phyloP scores from a whole-genome alignment of 2,797 vertebrate species.

The Falco concolor region DNA sequence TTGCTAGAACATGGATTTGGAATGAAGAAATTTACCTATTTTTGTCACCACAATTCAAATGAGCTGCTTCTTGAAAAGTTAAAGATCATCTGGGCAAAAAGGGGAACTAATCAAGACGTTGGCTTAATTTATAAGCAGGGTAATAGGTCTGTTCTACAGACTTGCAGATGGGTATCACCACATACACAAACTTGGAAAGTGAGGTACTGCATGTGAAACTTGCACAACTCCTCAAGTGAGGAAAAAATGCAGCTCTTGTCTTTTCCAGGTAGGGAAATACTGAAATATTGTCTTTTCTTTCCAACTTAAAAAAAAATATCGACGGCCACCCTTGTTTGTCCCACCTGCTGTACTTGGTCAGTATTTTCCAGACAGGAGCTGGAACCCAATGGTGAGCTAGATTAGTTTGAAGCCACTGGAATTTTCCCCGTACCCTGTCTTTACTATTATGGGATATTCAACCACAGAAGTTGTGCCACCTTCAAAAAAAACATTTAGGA shows the following conservation, averaged over 20 bases:
- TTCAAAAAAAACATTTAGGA: not conserved
- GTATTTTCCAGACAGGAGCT: not conserved
- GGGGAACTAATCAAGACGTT: not conserved
- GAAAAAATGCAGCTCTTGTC: not conserved
- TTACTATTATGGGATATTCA: not conserved
- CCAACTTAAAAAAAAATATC: not conserved
- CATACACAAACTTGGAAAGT: not conserved
- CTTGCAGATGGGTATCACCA: not conserved
- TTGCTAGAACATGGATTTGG: not conserved
- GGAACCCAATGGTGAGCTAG: fast-evolving
- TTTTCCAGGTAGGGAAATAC: not conserved
- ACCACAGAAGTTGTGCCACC: not conserved
- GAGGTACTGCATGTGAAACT: not conserved
- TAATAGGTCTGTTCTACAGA: not conserved
- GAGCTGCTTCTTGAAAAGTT: not conserved
- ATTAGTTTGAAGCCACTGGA: not conserved
- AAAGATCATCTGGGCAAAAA: not conserved
- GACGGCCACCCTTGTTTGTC: not conserved
- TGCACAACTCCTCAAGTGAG: not conserved
- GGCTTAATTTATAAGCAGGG: not conserved
- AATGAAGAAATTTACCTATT: not conserved
- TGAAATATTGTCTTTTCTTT: not conserved
- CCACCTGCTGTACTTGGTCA: not conserved
- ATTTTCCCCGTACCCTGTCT: not conserved
- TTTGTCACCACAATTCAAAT: not conserved